These are phyloP conservation scores for Luidia sarsii DNA, from an alignment of 53 echinoderm and acorn worm species.

Conservation along the genomic window DNA sequence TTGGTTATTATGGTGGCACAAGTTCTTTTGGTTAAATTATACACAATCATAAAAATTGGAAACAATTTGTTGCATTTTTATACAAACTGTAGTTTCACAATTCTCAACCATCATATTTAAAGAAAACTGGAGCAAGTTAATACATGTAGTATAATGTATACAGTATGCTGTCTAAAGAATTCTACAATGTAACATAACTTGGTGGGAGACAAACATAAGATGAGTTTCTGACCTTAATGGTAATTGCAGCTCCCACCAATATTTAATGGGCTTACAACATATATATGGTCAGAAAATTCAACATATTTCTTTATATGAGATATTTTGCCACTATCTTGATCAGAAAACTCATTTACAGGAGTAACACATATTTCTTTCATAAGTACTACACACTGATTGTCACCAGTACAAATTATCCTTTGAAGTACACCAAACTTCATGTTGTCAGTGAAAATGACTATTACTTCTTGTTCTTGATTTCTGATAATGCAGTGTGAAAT, in stretches of 20 bases:
- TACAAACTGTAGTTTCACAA: too few species aligned
- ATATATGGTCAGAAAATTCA: neutral
- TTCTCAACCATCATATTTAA: too few species aligned
- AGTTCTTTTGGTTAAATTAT: too few species aligned
- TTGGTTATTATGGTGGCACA: too few species aligned
- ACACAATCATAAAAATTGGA: too few species aligned
- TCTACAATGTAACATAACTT: constrained; percentile 18
- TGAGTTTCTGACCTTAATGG: constrained; percentile 20
- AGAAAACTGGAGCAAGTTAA: too few species aligned
- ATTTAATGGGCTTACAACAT: neutral
- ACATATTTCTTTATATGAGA: constrained; percentile 22
- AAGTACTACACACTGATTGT: constrained; percentile 3
- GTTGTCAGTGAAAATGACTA: constrained; percentile 2
- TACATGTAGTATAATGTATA: too few species aligned
- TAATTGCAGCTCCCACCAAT: constrained; percentile 12
- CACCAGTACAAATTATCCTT: neutral
- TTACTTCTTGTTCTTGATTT: constrained; percentile 37
- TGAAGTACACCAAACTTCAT: neutral
- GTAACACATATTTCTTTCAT: constrained; percentile 10
- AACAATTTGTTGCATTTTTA: too few species aligned
- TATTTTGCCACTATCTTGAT: neutral
- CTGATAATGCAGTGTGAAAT: constrained; percentile 19
- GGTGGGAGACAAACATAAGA: constrained; percentile 19
- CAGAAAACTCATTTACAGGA: constrained; percentile 9
- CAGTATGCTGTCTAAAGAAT: too few species aligned